Evolutionary conservation across 2,797 vertebrate species (phyloP).

Genomic region (Octomys mimax): DNA sequence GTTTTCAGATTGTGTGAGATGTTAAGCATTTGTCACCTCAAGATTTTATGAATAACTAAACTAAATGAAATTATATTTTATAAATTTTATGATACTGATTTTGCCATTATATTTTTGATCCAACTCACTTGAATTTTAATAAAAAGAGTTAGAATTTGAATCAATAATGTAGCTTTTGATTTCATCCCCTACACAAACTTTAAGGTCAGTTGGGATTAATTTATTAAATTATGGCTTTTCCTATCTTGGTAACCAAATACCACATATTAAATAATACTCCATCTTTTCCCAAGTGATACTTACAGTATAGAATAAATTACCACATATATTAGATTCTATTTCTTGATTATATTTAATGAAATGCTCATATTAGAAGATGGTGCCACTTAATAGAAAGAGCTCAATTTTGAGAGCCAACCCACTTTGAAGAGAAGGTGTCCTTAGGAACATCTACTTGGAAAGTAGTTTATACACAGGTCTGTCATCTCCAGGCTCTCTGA

Average conservation of each 20-base stretch:
- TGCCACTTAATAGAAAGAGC: neutral
- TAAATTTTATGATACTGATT: conserved; percentile 5
- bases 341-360: conserved; percentile 16
- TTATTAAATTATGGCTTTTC: neutral
- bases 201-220: neutral
- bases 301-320: conserved; percentile 37
- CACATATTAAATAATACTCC: conserved; percentile 28
- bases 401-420: neutral
- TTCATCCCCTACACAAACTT: conserved; percentile 12
- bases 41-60: conserved; percentile 39
- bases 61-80: neutral
- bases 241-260: neutral
- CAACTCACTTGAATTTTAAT: neutral
- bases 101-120: conserved; percentile 38
- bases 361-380: neutral
- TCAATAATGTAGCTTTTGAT: conserved; percentile 16
- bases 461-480: neutral
- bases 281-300: conserved; percentile 9
- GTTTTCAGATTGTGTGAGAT: conserved; percentile 30
- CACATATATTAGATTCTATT: conserved; percentile 15
- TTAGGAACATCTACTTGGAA: neutral
- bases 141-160: conserved; percentile 12
- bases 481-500: conserved; percentile 12
- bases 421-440: conserved; percentile 7
- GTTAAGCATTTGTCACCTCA: conserved; percentile 18